These are phyloP conservation scores for Agonopterix alstromeriana DNA, from an alignment of 2,888 invertebrate species.

Conservation along the genomic window DNA sequence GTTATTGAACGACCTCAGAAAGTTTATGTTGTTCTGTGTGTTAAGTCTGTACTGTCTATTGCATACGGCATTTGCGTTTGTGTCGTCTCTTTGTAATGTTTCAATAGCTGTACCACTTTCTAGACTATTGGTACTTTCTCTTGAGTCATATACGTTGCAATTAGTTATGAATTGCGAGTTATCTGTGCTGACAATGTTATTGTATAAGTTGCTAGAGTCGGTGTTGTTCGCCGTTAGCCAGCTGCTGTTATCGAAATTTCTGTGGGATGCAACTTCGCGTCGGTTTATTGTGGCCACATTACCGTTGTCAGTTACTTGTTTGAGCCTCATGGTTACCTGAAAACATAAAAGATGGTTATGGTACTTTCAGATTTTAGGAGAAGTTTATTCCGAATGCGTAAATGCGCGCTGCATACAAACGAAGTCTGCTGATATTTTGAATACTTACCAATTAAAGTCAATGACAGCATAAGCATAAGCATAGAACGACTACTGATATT, in stretches of 20 bases:
- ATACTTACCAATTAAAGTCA: too few species aligned
- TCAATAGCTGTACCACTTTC: conserved; percentile 21
- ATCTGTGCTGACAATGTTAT: conserved; percentile 24
- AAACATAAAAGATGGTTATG: conserved; percentile 17
- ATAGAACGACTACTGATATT: too few species aligned
- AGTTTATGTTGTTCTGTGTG: conserved; percentile 33
- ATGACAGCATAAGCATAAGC: too few species aligned
- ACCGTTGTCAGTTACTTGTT: conserved; percentile 49
- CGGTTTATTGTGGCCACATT: conserved; percentile 37
- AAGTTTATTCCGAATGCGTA: too few species aligned
- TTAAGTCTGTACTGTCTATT: conserved; percentile 58
- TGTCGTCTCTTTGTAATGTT: conserved; percentile 18
- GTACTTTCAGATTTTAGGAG: too few species aligned
- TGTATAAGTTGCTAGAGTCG: conserved; percentile 23
- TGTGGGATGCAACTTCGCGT: conserved; percentile 28
- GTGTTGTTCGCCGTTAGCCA: conserved; percentile 31
- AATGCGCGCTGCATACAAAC: too few species aligned
- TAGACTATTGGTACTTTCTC: conserved; percentile 27
- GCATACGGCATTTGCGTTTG: conserved; percentile 40
- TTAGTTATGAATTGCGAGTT: conserved; percentile 32
- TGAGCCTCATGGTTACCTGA: conserved; percentile 64
- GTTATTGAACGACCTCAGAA: conserved; percentile 22
- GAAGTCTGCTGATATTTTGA: too few species aligned
- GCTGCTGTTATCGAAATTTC: conserved; percentile 28
- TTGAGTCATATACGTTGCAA: conserved; percentile 31